Conservation (phyloP, 2,113 vertebrate genomes). For the Lethenteron reissneri region DNA sequence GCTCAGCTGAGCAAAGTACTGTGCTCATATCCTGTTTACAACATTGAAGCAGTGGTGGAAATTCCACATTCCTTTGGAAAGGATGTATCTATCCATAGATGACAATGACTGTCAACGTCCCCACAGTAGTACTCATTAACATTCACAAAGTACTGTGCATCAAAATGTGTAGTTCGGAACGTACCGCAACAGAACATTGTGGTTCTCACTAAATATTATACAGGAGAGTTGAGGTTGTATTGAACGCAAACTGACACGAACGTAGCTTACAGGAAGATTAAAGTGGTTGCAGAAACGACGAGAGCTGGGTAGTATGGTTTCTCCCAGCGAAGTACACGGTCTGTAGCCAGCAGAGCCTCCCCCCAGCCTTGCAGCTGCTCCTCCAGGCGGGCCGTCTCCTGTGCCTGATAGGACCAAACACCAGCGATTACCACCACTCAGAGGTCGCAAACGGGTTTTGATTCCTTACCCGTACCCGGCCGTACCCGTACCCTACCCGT, state of each 20-base stretch:
- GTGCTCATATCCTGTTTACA: too few relatives aligned
- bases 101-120: too few relatives aligned
- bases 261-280: conserved; percentile 63
- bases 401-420: conserved; percentile 27
- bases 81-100: too few relatives aligned
- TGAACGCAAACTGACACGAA: neutral
- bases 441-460: too few relatives aligned
- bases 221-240: neutral
- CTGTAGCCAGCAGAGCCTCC: conserved; percentile 65
- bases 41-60: too few relatives aligned
- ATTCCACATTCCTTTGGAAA: too few relatives aligned
- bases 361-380: conserved; percentile 91
- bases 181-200: neutral
- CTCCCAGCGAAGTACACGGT: conserved; percentile 75
- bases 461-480: too few relatives aligned
- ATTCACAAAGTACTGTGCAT: neutral
- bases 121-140: neutral
- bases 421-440: too few relatives aligned
- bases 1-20: too few relatives aligned
- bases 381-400: conserved; percentile 70
- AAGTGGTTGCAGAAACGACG: conserved; percentile 35
- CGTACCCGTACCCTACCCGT: too few relatives aligned
- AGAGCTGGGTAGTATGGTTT: conserved; percentile 73
- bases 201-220: neutral
- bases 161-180: neutral